Percentiles rank a stretch among this genome's conserved stretches.
Evolutionary conservation across 2,113 vertebrate species (phyloP).

Genomic region (Sebastes schlegelii): DNA sequence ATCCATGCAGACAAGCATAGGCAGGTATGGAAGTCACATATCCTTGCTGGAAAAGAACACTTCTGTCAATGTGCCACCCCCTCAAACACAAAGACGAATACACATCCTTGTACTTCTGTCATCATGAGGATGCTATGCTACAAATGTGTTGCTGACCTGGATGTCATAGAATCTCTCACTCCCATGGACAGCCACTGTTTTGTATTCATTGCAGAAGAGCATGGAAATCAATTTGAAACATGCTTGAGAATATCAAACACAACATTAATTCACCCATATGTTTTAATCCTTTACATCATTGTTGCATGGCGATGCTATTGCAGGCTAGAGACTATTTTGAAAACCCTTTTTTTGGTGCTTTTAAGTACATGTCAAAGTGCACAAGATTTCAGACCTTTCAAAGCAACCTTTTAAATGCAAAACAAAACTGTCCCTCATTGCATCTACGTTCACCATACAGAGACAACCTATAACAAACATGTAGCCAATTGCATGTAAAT

Average conservation of each 20-base stretch:
- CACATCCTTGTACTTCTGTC: background rate
- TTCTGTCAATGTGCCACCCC: background rate
- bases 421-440: background rate
- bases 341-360: background rate
- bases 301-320: background rate
- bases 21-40: constrained; percentile 1
- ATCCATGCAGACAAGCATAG: constrained; percentile 17
- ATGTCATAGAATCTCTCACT: constrained; percentile 26
- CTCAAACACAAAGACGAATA: background rate
- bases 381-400: background rate
- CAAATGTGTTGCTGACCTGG: background rate
- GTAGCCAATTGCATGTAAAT: background rate
- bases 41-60: background rate
- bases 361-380: background rate
- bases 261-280: constrained; percentile 11
- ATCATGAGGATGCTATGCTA: background rate
- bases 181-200: constrained; percentile 7
- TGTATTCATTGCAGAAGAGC: constrained; percentile 22
- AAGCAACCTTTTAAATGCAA: background rate
- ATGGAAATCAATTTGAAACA: constrained; percentile 45
- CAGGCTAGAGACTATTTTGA: background rate
- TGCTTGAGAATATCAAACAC: constrained; percentile 28
- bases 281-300: constrained; percentile 13
- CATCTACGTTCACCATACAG: background rate
- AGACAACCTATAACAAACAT: background rate